Evolutionary conservation across 2,888 invertebrate species (phyloP), one percentile per base, ranked within the genome.

Genomic region (Onthophagus sagittarius): DNA sequence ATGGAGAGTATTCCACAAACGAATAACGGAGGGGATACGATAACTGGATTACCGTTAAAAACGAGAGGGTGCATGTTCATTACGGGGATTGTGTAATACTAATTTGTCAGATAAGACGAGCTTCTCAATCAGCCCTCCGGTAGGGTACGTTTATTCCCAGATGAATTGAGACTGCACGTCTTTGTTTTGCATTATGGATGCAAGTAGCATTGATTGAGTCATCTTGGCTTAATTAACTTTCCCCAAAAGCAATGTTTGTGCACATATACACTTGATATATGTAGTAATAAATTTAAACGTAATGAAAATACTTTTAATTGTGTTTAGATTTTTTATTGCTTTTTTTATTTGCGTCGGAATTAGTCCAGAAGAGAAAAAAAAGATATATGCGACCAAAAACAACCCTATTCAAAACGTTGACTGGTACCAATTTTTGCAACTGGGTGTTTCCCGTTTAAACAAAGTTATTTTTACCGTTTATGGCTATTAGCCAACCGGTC

Each of bases 91-190:
- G 76, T 75, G 76, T 76, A 76, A 75, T 69, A 73, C 75, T 74
- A 77, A 78, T 79, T 77, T 76, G 77, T 77, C 73, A 77, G 77
- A 79, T 79, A 78, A 79, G 77, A 77, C 76, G 67, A 67, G 76
- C 77, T 77, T 73, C 77, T 79, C 79, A 78, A 79, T 78, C 79
- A 78, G 75, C 73, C 76, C 72, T 71, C 71, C 31, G 7, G 74
- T 70, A 11, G 39, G 39, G 39, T 7, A 11, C 75, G 76, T 75
- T 77, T 77, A 77, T 77, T 77, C 77, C 77, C 77, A 75, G 76
- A 76, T 77, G 77, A 73, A 76, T 76, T 77, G 75, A 76, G 72
- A 73, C 76, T 76, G 75, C 77, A 77, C 77, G 77, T 75, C 77
- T 77, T 76, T 33, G 71, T 11, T 53, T 53, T 9, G 39, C 9